These are phyloP conservation scores for Platypus cylindrus DNA, from an alignment of 2,888 invertebrate genomes.

Conservation along the genomic window DNA sequence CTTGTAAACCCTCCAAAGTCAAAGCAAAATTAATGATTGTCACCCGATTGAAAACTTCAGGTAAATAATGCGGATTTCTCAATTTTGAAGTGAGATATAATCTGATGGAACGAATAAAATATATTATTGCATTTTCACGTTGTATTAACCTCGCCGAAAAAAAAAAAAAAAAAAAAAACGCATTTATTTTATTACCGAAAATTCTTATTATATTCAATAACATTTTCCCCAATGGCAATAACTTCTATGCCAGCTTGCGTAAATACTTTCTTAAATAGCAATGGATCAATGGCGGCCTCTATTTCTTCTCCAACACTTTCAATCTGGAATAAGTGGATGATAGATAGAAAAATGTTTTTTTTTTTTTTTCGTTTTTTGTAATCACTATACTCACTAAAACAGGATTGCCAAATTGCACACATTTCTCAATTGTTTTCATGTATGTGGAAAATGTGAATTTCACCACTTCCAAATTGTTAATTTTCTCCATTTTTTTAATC, in stretches of 20 bases:
- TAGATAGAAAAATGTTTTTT: background rate
- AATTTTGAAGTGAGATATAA: constrained; percentile 73
- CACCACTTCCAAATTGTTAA: constrained; percentile 53
- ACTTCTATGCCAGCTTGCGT: constrained; percentile 60
- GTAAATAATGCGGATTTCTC: constrained; percentile 74
- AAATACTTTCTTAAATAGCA: constrained; percentile 62
- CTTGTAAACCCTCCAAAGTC: constrained; percentile 69
- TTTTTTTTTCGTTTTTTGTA: background rate
- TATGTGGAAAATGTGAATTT: constrained; percentile 65
- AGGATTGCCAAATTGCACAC: constrained; percentile 65
- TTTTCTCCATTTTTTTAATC: constrained; percentile 73
- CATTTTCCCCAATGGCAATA: constrained; percentile 65
- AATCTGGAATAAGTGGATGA: constrained; percentile 8
- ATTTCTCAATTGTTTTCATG: constrained; percentile 60
- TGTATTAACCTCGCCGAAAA: no score
- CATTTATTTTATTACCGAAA: constrained; percentile 34
- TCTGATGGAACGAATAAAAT: no score
- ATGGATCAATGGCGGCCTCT: constrained; percentile 66
- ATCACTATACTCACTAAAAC: constrained; percentile 42
- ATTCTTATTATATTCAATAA: constrained; percentile 60
- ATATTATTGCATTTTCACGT: no score
- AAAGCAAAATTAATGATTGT: constrained; percentile 74
- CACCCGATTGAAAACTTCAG: constrained; percentile 73
- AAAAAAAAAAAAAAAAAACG: background rate
- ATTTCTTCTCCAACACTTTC: constrained; percentile 68